Evolutionary conservation across 2,888 invertebrate species (phyloP).

Genomic region (Stenoptilia bipunctidactyla): DNA sequence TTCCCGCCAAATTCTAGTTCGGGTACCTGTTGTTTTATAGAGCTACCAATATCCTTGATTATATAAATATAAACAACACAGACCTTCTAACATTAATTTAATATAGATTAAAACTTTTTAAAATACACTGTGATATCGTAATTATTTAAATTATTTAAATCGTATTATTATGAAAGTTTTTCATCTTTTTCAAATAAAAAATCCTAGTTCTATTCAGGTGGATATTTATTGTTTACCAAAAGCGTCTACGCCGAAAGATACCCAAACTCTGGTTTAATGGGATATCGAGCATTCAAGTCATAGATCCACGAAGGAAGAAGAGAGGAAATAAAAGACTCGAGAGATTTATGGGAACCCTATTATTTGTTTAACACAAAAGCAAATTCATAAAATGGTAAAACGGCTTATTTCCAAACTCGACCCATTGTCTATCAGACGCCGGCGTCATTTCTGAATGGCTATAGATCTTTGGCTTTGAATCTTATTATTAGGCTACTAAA

Average conservation of each 20-base stretch:
- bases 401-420: constrained; percentile 20
- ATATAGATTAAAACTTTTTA: too few relatives aligned
- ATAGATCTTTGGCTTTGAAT: not conserved
- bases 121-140: too few relatives aligned
- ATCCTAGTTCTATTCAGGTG: not conserved
- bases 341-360: constrained; percentile 46
- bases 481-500: too few relatives aligned
- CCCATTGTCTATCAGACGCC: constrained; percentile 48
- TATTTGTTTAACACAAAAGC: constrained; percentile 44
- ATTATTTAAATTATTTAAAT: too few relatives aligned
- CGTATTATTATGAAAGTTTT: too few relatives aligned
- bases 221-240: constrained; percentile 12
- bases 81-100: too few relatives aligned
- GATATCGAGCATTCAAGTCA: constrained; percentile 39
- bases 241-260: constrained; percentile 29
- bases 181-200: too few relatives aligned
- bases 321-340: constrained; percentile 49
- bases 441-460: constrained; percentile 28
- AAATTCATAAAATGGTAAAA: constrained; percentile 29
- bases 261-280: constrained; percentile 38
- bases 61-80: too few relatives aligned
- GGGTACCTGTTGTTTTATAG: too few relatives aligned
- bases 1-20: too few relatives aligned
- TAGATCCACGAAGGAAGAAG: constrained; percentile 34
- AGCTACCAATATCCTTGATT: too few relatives aligned